Evolutionary conservation across 2,113 vertebrate species (phyloP).

Genomic region (Burhinus oedicnemus): DNA sequence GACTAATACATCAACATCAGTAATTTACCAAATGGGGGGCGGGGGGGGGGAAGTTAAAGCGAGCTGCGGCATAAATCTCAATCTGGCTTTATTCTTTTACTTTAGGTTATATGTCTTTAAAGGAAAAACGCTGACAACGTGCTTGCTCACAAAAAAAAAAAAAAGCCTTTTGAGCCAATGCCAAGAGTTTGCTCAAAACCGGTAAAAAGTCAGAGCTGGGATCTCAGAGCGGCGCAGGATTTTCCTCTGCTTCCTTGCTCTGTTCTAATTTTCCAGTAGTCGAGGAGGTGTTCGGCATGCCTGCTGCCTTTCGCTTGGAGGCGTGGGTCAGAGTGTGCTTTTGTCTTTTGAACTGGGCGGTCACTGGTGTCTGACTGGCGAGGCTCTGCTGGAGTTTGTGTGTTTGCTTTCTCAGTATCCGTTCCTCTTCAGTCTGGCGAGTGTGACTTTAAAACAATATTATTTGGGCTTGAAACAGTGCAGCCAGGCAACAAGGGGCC

Average conservation of each 20-base stretch:
- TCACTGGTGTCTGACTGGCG: background rate
- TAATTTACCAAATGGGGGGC: background rate
- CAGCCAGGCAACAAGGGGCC: slow-evolving; percentile 46
- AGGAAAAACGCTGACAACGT: slow-evolving; percentile 44
- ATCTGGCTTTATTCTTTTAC: slow-evolving; percentile 39
- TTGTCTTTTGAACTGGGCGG: background rate
- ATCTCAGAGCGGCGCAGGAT: background rate
- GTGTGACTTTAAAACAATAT: slow-evolving; percentile 22
- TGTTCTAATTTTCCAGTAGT: background rate
- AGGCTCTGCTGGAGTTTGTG: background rate
- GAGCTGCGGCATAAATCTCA: slow-evolving; percentile 36
- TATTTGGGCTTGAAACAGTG: slow-evolving; percentile 12
- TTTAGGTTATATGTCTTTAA: slow-evolving; percentile 38
- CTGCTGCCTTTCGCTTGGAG: background rate
- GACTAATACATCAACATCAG: background rate
- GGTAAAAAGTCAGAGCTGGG: slow-evolving; percentile 7
- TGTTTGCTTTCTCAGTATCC: slow-evolving; percentile 21
- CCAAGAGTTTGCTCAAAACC: slow-evolving; percentile 38
- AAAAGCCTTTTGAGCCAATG: slow-evolving; percentile 20
- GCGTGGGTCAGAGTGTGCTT: background rate
- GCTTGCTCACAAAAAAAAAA: slow-evolving; percentile 36
- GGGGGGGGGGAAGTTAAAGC: background rate
- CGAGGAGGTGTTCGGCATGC: background rate
- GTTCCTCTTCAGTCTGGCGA: background rate
- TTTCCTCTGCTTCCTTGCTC: background rate